Conservation (phyloP, 2,113 vertebrate genomes). For the Psettodes erumei region DNA sequence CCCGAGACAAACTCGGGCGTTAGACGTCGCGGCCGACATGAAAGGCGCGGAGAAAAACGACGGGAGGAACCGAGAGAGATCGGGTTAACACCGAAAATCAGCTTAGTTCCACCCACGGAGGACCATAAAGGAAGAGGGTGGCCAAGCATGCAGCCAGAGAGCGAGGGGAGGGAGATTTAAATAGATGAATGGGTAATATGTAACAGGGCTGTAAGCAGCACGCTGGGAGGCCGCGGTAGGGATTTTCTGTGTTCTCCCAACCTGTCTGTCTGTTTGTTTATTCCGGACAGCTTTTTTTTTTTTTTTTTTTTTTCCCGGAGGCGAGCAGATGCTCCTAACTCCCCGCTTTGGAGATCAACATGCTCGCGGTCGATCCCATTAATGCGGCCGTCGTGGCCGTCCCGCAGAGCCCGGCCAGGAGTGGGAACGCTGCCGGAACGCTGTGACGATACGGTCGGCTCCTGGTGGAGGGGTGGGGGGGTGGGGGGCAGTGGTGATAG, state of each 20-base stretch:
- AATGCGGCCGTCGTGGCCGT: slow-evolving; percentile 66
- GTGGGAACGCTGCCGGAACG: slow-evolving; percentile 66
- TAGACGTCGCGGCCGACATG: slow-evolving; percentile 59
- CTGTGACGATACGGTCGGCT: slow-evolving; percentile 61
- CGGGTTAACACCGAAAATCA: slow-evolving; percentile 68
- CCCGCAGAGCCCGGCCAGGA: slow-evolving; percentile 69
- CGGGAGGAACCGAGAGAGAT: slow-evolving; percentile 48
- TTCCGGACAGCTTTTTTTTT: slow-evolving; percentile 79
- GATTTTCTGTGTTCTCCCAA: slow-evolving; percentile 63
- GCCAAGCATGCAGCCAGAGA: slow-evolving; percentile 49
- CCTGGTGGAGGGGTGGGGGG: slow-evolving; percentile 49
- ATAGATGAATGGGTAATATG: slow-evolving; percentile 69
- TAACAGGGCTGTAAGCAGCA: slow-evolving; percentile 58
- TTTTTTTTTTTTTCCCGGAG: slow-evolving; percentile 77
- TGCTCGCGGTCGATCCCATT: slow-evolving; percentile 74
- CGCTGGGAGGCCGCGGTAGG: slow-evolving; percentile 48
- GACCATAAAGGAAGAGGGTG: slow-evolving; percentile 53
- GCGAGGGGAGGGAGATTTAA: slow-evolving; percentile 66
- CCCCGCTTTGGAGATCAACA: slow-evolving; percentile 75
- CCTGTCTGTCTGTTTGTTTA: slow-evolving; percentile 77
- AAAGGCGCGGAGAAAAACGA: slow-evolving; percentile 36
- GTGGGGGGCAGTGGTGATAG: slow-evolving; percentile 49
- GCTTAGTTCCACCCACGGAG: slow-evolving; percentile 64
- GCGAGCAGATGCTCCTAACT: slow-evolving; percentile 82
- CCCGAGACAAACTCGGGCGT: slow-evolving; percentile 58